Evolutionary conservation across 2,113 vertebrate genomes (phyloP).

Genomic region (Heliornis fulica): DNA sequence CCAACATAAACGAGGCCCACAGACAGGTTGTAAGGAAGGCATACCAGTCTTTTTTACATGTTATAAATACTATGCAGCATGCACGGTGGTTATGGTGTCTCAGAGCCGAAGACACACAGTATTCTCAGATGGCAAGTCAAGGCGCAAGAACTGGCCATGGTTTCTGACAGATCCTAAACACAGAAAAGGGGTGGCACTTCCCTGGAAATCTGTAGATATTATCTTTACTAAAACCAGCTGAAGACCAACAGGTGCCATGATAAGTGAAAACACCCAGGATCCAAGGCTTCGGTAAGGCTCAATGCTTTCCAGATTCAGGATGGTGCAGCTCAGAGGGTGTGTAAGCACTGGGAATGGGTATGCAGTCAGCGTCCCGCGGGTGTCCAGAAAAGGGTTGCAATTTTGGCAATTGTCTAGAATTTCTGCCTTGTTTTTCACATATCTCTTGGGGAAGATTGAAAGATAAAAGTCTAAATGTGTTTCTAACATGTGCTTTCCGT

Average conservation of each 20-base stretch:
- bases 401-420: not conserved
- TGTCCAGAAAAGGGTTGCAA: not conserved
- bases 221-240: not conserved
- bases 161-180: not conserved
- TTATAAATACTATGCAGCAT: not conserved
- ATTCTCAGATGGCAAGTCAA: not conserved
- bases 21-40: not conserved
- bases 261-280: not conserved
- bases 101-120: not conserved
- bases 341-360: not conserved
- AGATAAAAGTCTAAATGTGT: not conserved
- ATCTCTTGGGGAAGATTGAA: not conserved
- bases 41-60: not conserved
- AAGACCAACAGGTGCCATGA: not conserved
- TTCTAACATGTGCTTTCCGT: not conserved
- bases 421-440: not conserved
- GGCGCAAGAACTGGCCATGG: rapidly evolving
- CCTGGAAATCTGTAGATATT: not conserved
- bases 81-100: not conserved
- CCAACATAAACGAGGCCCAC: not conserved
- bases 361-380: not conserved
- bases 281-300: not conserved
- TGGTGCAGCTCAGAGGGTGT: not conserved
- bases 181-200: not conserved
- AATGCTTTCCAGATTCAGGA: not conserved